Evolutionary conservation across 2,888 invertebrate species (phyloP).

Genomic region (Xestia xanthographa): DNA sequence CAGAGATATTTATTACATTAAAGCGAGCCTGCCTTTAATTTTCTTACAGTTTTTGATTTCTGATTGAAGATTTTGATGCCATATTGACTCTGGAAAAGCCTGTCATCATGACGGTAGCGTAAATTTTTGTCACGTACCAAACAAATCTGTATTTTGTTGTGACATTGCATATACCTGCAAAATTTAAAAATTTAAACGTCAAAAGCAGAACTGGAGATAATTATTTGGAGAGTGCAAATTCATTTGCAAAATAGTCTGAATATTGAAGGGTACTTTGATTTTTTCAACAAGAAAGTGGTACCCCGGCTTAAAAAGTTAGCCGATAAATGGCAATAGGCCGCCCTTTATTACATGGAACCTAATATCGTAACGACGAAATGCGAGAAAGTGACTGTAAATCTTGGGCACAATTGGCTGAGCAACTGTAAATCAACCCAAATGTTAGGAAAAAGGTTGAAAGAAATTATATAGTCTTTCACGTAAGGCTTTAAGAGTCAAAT

Average conservation of each 20-base stretch:
- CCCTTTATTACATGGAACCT: constrained; percentile 24
- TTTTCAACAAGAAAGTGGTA: background rate
- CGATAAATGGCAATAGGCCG: constrained; percentile 1
- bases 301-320: background rate
- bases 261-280: background rate
- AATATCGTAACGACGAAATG: constrained; percentile 34
- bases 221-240: background rate
- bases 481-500: background rate
- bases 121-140: background rate
- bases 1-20: background rate
- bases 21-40: background rate
- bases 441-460: background rate
- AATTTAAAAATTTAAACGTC: background rate
- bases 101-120: no score
- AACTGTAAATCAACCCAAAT: constrained; percentile 23
- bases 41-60: background rate
- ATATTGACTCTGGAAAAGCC: no score
- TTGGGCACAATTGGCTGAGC: constrained; percentile 13
- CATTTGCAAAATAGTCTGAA: background rate
- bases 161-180: background rate
- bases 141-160: background rate
- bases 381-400: constrained; percentile 30
- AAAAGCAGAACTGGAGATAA: background rate
- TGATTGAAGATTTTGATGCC: background rate
- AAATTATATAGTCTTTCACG: background rate